These are phyloP conservation scores for Anniella stebbinsi DNA, from an alignment of 2,797 vertebrate species.

Conservation along the genomic window DNA sequence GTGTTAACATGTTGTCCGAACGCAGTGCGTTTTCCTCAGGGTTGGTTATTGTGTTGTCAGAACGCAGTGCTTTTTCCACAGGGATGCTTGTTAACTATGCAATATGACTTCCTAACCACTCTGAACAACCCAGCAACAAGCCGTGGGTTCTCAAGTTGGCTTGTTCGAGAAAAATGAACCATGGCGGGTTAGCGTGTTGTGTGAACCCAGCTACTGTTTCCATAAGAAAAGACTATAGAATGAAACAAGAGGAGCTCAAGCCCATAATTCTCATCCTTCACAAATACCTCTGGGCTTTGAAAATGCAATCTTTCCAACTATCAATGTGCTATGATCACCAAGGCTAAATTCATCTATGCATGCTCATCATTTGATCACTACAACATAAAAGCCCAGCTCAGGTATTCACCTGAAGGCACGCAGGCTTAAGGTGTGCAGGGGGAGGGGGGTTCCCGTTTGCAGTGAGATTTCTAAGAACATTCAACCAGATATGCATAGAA, in stretches of 20 bases:
- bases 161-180: too few species aligned
- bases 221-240: neutral
- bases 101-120: too few species aligned
- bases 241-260: neutral
- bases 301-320: neutral
- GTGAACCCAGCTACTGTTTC: neutral
- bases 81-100: too few species aligned
- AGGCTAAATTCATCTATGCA: neutral
- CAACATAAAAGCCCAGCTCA: neutral
- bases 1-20: too few species aligned
- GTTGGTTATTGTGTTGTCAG: too few species aligned
- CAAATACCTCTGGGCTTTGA: neutral
- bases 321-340: too few species aligned
- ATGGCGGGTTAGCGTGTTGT: too few species aligned
- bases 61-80: too few species aligned
- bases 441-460: neutral
- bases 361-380: neutral
- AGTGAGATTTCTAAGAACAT: neutral
- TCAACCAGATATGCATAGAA: neutral
- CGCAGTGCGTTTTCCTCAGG: too few species aligned
- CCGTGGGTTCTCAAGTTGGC: too few species aligned
- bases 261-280: neutral
- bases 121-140: too few species aligned
- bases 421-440: neutral
- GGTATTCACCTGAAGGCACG: neutral